Evolutionary conservation across 2,797 vertebrate genomes (phyloP).

Genomic region (Anas georgica): DNA sequence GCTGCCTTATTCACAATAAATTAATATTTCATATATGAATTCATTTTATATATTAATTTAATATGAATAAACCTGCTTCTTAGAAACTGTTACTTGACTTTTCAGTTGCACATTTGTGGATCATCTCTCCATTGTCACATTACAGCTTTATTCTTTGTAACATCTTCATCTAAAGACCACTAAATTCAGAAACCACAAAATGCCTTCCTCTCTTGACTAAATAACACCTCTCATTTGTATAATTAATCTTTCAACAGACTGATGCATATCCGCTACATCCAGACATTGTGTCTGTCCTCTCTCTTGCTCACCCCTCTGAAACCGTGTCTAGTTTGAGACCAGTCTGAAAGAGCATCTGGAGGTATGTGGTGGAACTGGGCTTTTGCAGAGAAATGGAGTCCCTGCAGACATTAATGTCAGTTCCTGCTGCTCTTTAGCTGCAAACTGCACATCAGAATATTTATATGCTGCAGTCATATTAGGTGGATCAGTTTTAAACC

Average conservation of each 20-base stretch:
- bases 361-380: not conserved
- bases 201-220: not conserved
- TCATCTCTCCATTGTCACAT: not conserved
- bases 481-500: conserved; percentile 8
- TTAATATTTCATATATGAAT: not conserved
- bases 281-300: fast-evolving
- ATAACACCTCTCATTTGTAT: not conserved
- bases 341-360: not conserved
- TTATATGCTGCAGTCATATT: not conserved
- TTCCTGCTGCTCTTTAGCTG: not conserved
- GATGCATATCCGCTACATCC: not conserved
- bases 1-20: not conserved
- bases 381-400: not conserved
- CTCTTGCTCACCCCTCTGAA: not conserved
- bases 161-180: not conserved
- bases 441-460: not conserved
- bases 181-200: not conserved
- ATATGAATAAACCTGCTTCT: not conserved
- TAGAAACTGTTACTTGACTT: not conserved
- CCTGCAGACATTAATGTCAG: not conserved
- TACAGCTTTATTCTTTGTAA: not conserved
- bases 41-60: not conserved
- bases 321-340: not conserved
- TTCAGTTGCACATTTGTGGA: not conserved
- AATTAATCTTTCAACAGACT: not conserved